Percentiles rank a stretch among this genome's conserved stretches.
phyloP scores from a whole-genome alignment of 2,888 invertebrate genomes.

The Fragum whitleyi region DNA sequence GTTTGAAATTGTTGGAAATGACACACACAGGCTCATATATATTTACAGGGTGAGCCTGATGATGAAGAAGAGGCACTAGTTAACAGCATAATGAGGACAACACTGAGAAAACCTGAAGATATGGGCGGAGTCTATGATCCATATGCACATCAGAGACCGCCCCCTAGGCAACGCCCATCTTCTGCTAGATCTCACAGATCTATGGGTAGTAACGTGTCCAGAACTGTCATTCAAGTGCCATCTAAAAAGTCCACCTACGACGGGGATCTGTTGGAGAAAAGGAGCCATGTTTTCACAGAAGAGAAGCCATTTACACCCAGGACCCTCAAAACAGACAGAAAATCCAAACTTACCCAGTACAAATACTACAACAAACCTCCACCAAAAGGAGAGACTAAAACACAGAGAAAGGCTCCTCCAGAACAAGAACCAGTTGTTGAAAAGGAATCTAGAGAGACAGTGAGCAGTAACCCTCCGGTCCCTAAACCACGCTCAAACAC shows the following conservation, averaged over 20 bases:
- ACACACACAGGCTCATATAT: no score
- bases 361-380: conserved; percentile 83
- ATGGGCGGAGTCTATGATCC: conserved; percentile 16
- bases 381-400: conserved; percentile 43
- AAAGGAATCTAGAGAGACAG: conserved; percentile 26
- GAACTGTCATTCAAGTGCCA: conserved; percentile 56
- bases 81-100: conserved; percentile 76
- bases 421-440: conserved; percentile 32
- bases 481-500: conserved; percentile 65
- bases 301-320: conserved; percentile 83
- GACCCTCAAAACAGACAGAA: conserved; percentile 80
- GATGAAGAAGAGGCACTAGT: conserved; percentile 78
- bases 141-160: conserved; percentile 64
- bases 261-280: conserved; percentile 81
- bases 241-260: conserved; percentile 71
- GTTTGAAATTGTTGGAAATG: no score
- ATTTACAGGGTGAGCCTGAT: conserved; percentile 69
- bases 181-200: conserved; percentile 72
- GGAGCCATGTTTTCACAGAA: conserved; percentile 81
- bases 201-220: conserved; percentile 60
- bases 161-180: conserved; percentile 65
- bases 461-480: conserved; percentile 35
- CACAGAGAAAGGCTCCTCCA: conserved; percentile 20
- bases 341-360: conserved; percentile 79
- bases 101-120: conserved; percentile 59